These are phyloP conservation scores for Nyctalus aviator DNA, from an alignment of 2,797 vertebrate species.

Conservation along the genomic window DNA sequence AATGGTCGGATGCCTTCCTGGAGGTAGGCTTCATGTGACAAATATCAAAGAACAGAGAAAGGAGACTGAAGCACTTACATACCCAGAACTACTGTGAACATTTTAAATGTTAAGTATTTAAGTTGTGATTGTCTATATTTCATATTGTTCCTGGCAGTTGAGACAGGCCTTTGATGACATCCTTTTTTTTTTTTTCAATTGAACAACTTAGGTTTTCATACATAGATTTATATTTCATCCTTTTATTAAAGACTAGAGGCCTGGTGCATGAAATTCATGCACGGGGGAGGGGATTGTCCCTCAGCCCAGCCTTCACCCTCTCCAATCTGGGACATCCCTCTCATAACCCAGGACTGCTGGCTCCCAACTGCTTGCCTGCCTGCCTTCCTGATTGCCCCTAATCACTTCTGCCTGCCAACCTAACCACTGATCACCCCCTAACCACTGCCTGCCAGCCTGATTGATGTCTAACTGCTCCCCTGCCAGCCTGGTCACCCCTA, in stretches of 20 bases:
- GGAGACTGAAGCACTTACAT: background rate
- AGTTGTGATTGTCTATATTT: conserved; percentile 45
- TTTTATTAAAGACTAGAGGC: background rate
- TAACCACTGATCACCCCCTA: too few species aligned
- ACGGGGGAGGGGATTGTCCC: too few species aligned
- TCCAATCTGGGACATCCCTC: too few species aligned
- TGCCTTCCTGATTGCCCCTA: too few species aligned
- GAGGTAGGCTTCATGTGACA: background rate
- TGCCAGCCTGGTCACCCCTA: too few species aligned
- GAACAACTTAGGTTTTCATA: conserved; percentile 18
- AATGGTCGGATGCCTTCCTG: background rate
- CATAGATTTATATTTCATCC: background rate
- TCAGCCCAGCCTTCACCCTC: too few species aligned
- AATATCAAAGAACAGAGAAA: conserved; percentile 42
- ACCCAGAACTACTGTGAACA: conserved; percentile 17
- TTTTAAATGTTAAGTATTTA: conserved; percentile 51
- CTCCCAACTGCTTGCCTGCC: too few species aligned
- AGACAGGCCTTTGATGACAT: background rate
- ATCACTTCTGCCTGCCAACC: too few species aligned
- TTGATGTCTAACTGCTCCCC: too few species aligned
- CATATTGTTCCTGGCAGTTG: background rate
- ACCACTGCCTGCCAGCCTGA: too few species aligned
- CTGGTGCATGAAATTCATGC: too few species aligned
- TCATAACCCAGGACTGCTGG: too few species aligned
- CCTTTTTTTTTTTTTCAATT: background rate